Base-by-base conservation (phyloP, 1,140 invertebrate genomes). In the Akabosia matsudoensis region DNA sequence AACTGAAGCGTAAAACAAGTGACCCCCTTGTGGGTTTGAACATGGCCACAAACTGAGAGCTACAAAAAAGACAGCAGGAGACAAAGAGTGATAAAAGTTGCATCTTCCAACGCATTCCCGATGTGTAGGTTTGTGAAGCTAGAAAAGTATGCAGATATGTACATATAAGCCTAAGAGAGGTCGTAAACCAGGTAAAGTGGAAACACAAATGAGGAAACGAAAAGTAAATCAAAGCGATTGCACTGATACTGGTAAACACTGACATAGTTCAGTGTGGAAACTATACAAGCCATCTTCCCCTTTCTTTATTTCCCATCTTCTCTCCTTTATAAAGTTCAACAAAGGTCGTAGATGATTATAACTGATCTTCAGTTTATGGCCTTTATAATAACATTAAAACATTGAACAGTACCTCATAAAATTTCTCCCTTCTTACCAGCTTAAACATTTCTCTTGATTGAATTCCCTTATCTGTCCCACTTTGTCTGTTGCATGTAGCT, bases 31-130 rank as follows among this genome's bases (percentile, higher is more conserved):
- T 67, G 24, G n/a, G 28, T 22, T 30, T 31, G 7, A 67, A 67
- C 61, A 67, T 67, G 61, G 28, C 61, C 61, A 67, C 61, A 67
- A 67, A 67, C 61, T 30, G 61, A 28, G 61, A 67, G 61, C 61
- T 30, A 67, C 61, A 67, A 67, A 67, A 30, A 67, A 67, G 61
- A 67, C 61, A 67, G 61, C 61, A 67, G 61, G 61, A 67, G 24
- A 30, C 28, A 31, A 4, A 4, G 24, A 67, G 54, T n/a, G 54
- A n/a, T n/a, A n/a, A n/a, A n/a, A n/a, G n/a, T n/a, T n/a, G n/a
- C n/a, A n/a, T n/a, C n/a, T n/a, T n/a, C n/a, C n/a, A n/a, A n/a
- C n/a, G n/a, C n/a, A n/a, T n/a, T n/a, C n/a, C n/a, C n/a, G n/a
- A n/a, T n/a, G n/a, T n/a, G n/a, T n/a, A n/a, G n/a, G n/a, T n/a